Conservation (phyloP, 2,888 invertebrate species). For the Noctua janthina region DNA sequence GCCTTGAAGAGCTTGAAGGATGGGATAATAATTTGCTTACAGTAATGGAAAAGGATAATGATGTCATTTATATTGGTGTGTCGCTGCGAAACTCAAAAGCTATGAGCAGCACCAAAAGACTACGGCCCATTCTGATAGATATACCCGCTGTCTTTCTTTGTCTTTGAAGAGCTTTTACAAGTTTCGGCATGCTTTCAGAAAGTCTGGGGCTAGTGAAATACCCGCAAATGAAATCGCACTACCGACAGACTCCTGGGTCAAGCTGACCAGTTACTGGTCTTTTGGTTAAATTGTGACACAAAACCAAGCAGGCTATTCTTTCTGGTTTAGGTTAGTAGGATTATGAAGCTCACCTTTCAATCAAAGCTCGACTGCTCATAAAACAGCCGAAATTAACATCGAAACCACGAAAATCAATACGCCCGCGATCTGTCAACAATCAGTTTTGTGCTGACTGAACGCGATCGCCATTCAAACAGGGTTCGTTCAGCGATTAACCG, state of each 20-base stretch:
- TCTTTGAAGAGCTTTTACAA: background rate
- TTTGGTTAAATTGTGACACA: background rate
- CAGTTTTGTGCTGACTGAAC: conserved; percentile 49
- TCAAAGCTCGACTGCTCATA: background rate
- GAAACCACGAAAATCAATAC: conserved; percentile 9
- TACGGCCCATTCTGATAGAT: background rate
- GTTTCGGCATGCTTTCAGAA: background rate
- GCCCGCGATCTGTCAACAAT: conserved; percentile 34
- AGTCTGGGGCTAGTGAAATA: background rate
- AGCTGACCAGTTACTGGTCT: background rate
- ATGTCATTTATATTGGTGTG: background rate
- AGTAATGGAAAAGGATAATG: conserved; percentile 14
- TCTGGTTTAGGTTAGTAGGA: background rate
- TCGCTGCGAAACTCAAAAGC: background rate
- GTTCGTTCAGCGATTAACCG: conserved; percentile 35
- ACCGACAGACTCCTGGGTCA: background rate
- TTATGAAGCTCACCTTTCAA: background rate
- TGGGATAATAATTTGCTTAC: conserved; percentile 16
- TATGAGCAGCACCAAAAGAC: background rate
- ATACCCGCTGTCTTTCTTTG: background rate
- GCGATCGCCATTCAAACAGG: conserved; percentile 41
- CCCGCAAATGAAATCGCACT: background rate
- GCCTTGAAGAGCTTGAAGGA: conserved; percentile 3
- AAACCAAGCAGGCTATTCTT: background rate
- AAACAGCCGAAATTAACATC: conserved; percentile 4